Base-by-base conservation (phyloP, 2,797 vertebrate genomes). In the Helarctos malayanus region DNA sequence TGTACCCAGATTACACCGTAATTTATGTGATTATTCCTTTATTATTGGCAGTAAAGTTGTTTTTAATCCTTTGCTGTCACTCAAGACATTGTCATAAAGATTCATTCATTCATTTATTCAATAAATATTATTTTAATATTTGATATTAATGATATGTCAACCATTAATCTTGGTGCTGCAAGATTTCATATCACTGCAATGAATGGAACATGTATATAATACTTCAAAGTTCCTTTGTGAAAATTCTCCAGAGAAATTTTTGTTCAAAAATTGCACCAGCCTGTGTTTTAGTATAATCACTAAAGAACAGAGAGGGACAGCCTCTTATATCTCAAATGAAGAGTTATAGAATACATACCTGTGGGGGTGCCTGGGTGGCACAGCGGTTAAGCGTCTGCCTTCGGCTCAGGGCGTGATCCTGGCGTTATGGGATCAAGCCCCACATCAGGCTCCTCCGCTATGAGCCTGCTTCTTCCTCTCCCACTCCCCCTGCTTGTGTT, bases 201-300 rank as follows among this genome's bases (percentile, higher is more conserved):
- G 54, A 92, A 84, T 91, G 25, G 27, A 76, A 80, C 14, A 45
- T 61, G 18, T 73, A 21, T 68, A 61, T 49, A 89, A 82, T 57
- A 47, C 11, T 65, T 89, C 54, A 49, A 84, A 41, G 32, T 83
- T 86, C n/a, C 56, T 95, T 90, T 91, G 54, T 56, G 41, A 91
- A 95, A 79, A 78, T 91, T 93, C 38, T 94, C 73, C 86, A 41
- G 41, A 94, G 38, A 69, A 89, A 82, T 71, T 68, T 88, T 81
- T 89, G 19, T 78, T 96, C 10, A 84, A 84, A 87, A 91, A 87
- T 80, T 75, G 7, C 21, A 95, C 21, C 45, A 54, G 25, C 1
- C 32, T 86, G 45, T 82, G 85, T 85, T 80, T 93, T 69, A 81
- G 81, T 49, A 19, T 68, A 79, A 25, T 89, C 11, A 23, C 21